Base-by-base conservation (phyloP, 1,140 invertebrate species). In the Phymorhynchus buccinoides region DNA sequence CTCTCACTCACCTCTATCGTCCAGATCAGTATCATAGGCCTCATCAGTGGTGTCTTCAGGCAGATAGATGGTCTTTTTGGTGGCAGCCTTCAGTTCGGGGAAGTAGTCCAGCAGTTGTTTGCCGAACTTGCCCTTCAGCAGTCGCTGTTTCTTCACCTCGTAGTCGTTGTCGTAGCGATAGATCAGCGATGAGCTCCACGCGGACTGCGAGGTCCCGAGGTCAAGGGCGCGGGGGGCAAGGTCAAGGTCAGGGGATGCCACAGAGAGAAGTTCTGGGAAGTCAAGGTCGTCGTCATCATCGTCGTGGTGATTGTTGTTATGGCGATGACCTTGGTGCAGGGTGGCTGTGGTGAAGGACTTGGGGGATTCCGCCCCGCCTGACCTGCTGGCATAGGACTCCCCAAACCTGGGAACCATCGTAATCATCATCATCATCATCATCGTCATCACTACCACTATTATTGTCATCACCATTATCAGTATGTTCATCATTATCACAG, bases 111-210 rank as follows among this genome's bases (percentile, higher is more conserved):
- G 41, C 41, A 79, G 77, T 44, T 79, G 42, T 30, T 79, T 48
- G 27, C 42, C 22, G 35, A 79, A 39, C 77, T 79, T 79, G 77
- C 77, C 77, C 77, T 79, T 79, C 42, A 79, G 32, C 42, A 52
- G 7, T n/a, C 77, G 4, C 27, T 79, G 41, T 30, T 79, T 79
- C 77, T 79, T 79, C 77, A 52, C 9, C 77, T 79, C 77, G 77
- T 79, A 79, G 77, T 79, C 77, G 27, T 42, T 18, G 27, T 52
- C 7, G 30, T 52, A 35, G 41, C 35, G 77, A n/a, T 56, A 79
- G 4, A 52, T 42, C 27, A 56, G 27, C 56, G 14, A 6, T 22
- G n/a, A 4, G 77, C 77, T 79, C 77, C 41, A 56, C 4, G 44
- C 77, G 6, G 77, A 79, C 77, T 32, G 30, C 32, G 77, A 7